Conservation (phyloP, 2,888 invertebrate genomes). For the Spodoptera picta region DNA sequence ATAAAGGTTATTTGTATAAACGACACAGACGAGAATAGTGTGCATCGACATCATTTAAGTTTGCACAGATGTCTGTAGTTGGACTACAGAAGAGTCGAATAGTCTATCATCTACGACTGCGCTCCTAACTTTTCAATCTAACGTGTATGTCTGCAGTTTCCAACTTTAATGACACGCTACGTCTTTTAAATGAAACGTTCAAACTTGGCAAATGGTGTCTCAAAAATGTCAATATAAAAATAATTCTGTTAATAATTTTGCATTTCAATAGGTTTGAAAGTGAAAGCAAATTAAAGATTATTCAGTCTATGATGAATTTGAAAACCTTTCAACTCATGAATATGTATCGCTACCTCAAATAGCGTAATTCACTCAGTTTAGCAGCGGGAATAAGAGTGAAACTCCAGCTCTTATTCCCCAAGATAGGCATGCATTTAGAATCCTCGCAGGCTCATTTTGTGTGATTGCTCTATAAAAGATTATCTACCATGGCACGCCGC, state of each 20-base stretch:
- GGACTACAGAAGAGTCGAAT: not conserved
- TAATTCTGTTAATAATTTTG: no score
- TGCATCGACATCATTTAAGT: constrained; percentile 14
- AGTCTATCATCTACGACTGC: constrained; percentile 12
- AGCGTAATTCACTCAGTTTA: constrained; percentile 14
- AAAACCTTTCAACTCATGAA: no score
- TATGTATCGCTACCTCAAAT: no score
- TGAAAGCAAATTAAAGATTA: no score
- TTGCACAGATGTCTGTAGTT: constrained; percentile 5
- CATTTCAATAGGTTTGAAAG: no score
- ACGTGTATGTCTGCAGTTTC: constrained; percentile 4
- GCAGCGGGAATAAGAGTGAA: constrained; percentile 10
- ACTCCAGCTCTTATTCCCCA: constrained; percentile 27
- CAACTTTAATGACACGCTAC: not conserved
- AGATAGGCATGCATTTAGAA: constrained; percentile 40
- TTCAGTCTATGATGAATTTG: no score
- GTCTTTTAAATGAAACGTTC: no score
- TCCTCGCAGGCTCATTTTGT: constrained; percentile 40
- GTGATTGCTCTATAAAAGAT: constrained; percentile 60
- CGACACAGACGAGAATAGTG: not conserved
- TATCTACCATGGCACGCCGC: constrained; percentile 45
- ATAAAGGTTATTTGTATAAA: constrained; percentile 1
- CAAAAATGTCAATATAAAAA: no score
- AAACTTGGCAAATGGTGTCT: no score
- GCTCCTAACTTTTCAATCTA: constrained; percentile 23